Evolutionary conservation across 1,140 invertebrate genomes (phyloP), one percentile per base, ranked within the genome.

Genomic region (Paracyclopina nana): DNA sequence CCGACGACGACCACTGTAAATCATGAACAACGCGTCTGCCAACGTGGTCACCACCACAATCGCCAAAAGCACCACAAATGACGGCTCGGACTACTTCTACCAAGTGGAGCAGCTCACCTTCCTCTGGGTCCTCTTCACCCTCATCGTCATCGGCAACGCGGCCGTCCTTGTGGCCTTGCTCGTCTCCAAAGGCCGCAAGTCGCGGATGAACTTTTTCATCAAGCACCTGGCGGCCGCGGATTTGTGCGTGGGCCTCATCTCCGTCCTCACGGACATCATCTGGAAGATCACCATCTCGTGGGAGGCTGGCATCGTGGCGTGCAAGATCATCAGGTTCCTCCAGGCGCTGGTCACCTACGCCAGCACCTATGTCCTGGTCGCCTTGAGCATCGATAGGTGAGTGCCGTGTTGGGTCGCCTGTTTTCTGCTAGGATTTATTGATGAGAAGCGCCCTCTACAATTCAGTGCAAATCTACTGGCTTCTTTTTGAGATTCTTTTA

Each of bases 181-280:
- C 24, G 70, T 86, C 42, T 82, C 80, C 54, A 88, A 88, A 63
- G 62, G 59, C 18, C 70, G 85, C 57, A 91, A 88, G 63, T 87
- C 86, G 11, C 69, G 87, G 18, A 94, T 94, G 85, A 90, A 91
- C 61, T 92, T 87, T 68, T 92, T 94, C 67, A 92, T 95, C 56
- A 85, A 83, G 70, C 86, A 94, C 61, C 67, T 95, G 14, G 87
- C 87, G 4, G 72, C 90, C 53, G 85, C 86, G 67, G 85, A 90
- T 77, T 68, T 90, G 30, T 74, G 77, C 52, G 84, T 88, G 24
- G 84, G 84, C 8, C 62, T 88, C 30, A 78, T 88, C 57, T 81
- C 77, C 58, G 84, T 88, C 2, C 69, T 84, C 28, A 83, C 80
- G 6, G 84, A 90, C 59, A 85, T 88, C 43, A 72, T 84, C 31